Evolutionary conservation across 1,140 invertebrate genomes (phyloP).

Genomic region (Lysiphlebus fabarum): DNA sequence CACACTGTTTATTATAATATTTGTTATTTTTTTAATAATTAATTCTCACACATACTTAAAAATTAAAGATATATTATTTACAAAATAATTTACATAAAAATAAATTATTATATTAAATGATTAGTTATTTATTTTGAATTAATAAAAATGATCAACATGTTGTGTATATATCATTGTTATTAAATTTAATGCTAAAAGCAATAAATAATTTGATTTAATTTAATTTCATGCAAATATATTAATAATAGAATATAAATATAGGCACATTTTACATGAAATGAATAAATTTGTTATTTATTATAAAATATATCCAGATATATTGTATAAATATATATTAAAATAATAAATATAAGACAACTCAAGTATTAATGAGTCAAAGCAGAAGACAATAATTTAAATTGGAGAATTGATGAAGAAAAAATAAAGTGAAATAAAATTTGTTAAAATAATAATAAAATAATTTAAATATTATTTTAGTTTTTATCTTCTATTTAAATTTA

Average conservation of each 20-base stretch:
- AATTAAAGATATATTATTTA: conserved; percentile 8
- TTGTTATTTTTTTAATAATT: neutral
- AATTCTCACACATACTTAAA: neutral
- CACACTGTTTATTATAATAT: neutral
- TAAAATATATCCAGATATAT: no score
- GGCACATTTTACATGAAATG: no score
- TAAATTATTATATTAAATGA: conserved; percentile 6
- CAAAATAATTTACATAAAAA: conserved; percentile 20
- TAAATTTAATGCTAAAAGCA: neutral
- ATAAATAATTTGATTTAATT: neutral
- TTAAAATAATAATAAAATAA: no score
- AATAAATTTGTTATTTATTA: no score
- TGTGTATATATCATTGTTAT: conserved; percentile 22
- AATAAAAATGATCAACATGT: neutral
- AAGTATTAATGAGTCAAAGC: no score
- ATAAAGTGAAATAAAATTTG: no score
- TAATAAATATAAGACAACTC: no score
- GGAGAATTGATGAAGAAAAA: no score
- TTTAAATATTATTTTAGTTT: conserved; percentile 17
- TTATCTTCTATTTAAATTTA: conserved; percentile 52
- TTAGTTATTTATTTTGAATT: neutral
- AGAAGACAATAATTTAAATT: no score
- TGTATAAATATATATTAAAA: no score
- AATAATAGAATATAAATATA: no score
- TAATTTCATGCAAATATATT: neutral